Evolutionary conservation across 2,888 invertebrate genomes (phyloP), one percentile per base, ranked within the genome.

Genomic region (Lepetodrilus schrolli): DNA sequence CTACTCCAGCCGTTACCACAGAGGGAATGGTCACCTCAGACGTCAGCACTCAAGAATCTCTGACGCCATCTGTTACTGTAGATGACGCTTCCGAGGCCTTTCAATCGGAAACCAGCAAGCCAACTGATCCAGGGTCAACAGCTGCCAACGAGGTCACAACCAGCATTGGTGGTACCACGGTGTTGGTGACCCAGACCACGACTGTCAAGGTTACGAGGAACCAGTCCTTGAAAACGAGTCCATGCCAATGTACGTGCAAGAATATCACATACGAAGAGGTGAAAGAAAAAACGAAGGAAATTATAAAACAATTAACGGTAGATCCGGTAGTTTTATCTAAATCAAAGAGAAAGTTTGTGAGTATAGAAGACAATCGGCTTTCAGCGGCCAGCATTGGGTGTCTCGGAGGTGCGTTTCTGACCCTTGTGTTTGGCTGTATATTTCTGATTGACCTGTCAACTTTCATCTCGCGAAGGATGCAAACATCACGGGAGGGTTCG

Each of bases 251-350:
- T 26, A 68, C 38, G 23, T 68, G 68, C 17, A 47, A 38, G 43
- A 68, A 68, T 17, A 68, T 68, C 26, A 68, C 68, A 10, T 43
- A 23, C 13, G 26, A 68, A 34, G 68, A 68, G 26, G 37, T 68
- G 23, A 4, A 68, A 21, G 37, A 47, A 26, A 38, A 68, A 30
- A 30, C 47, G 1, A 47, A 68, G 13, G 68, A 68, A 26, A 47
- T 68, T 21, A 68, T 30, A 26, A 68, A 68, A 30, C 30, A 47
- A n/a, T 47, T 68, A 8, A 47, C 47, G 2, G 68, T 68, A n/a
- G 47, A 68, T 30, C 38, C 38, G 30, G 30, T 17, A 21, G 13
- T 68, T 20, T 8, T 47, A 47, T 47, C 47, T 4, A 68, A 68
- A 26, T 47, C 38, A n/a, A 43, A 47, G 10, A 43, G 68, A 26